Conservation (phyloP, 2,797 vertebrate genomes). For the Paratrypauchen microcephalus region DNA sequence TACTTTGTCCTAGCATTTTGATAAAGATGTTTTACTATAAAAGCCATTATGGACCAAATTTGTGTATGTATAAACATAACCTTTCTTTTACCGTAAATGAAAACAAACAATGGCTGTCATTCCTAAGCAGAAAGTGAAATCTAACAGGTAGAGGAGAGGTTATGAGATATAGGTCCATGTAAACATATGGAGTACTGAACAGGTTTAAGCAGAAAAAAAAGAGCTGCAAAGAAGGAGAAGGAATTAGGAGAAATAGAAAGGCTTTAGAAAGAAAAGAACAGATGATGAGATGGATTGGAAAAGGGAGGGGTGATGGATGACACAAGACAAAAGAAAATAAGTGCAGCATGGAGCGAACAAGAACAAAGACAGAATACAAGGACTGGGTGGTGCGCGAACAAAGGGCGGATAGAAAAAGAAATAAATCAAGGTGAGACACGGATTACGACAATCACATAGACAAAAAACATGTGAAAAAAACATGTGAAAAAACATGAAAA, state of each 20-base stretch:
- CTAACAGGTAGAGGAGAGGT: not conserved
- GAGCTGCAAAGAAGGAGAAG: constrained; percentile 9
- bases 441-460: constrained; percentile 8
- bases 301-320: constrained; percentile 27
- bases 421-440: not conserved
- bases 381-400: constrained; percentile 30
- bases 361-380: constrained; percentile 13
- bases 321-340: constrained; percentile 19
- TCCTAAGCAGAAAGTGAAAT: not conserved
- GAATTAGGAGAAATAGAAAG: constrained; percentile 6
- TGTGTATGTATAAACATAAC: not conserved
- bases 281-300: constrained; percentile 23
- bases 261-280: constrained; percentile 9
- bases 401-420: constrained; percentile 8
- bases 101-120: not conserved
- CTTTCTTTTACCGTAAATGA: not conserved
- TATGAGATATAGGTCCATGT: not conserved
- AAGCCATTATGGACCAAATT: not conserved
- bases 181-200: not conserved
- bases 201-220: constrained; percentile 1
- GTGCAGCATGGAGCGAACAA: constrained; percentile 12
- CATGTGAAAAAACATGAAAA: too few relatives aligned
- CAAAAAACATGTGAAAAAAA: not conserved
- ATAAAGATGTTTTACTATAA: not conserved
- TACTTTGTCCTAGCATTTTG: not conserved